Evolutionary conservation across 2,888 invertebrate species (phyloP).

Genomic region (Brachyptera putata): DNA sequence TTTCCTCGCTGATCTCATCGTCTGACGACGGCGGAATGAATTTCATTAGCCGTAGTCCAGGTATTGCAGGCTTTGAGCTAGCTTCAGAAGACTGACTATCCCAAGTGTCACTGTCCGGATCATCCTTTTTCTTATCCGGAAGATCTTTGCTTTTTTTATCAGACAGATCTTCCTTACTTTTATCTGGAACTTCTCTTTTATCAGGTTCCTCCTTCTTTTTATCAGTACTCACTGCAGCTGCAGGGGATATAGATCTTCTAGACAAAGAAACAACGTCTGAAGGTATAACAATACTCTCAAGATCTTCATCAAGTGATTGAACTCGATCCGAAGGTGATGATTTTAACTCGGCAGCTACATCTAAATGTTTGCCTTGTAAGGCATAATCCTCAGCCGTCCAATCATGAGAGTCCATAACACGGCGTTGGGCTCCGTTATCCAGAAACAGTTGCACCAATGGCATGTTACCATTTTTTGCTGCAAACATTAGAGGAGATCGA

Average conservation of each 20-base stretch:
- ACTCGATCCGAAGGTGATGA: slow-evolving; percentile 26
- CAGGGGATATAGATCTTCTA: slow-evolving; percentile 28
- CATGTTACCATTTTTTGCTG: slow-evolving; percentile 38
- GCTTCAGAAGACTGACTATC: slow-evolving; percentile 32
- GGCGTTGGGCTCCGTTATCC: slow-evolving; percentile 39
- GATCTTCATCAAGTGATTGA: background rate
- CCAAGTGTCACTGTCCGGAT: slow-evolving; percentile 34
- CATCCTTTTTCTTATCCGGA: slow-evolving; percentile 18
- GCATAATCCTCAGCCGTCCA: slow-evolving; percentile 42
- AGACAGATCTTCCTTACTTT: too few species aligned
- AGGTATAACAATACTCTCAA: background rate
- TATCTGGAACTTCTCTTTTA: too few species aligned
- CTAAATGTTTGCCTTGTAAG: slow-evolving; percentile 38
- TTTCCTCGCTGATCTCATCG: slow-evolving; percentile 32
- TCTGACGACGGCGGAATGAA: slow-evolving; percentile 30
- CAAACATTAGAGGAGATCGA: slow-evolving; percentile 40
- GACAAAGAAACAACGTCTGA: background rate
- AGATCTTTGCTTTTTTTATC: too few species aligned
- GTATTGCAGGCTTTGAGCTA: slow-evolving; percentile 19
- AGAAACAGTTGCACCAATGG: slow-evolving; percentile 39
- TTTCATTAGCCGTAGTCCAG: slow-evolving; percentile 23
- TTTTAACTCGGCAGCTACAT: slow-evolving; percentile 35
- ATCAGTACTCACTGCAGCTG: slow-evolving; percentile 6
- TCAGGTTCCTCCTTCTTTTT: slow-evolving; percentile 14
- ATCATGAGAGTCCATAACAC: slow-evolving; percentile 39